These are phyloP conservation scores for Meteorus sp. DNA, from an alignment of 1,140 invertebrate genomes.

Conservation along the genomic window DNA sequence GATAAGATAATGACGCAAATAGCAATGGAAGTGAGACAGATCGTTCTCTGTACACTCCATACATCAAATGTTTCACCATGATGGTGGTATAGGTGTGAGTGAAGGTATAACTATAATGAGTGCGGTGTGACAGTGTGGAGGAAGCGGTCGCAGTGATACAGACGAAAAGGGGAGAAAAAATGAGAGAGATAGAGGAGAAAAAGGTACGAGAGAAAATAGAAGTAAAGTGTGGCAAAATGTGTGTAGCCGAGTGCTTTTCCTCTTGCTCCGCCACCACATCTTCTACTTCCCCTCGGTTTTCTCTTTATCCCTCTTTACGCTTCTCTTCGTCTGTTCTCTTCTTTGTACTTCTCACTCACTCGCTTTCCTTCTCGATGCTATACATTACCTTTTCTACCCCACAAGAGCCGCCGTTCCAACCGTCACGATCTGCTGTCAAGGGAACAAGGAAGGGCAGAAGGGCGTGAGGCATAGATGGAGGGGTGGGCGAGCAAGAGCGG, in stretches of 20 bases:
- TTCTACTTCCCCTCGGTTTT: conserved; percentile 24
- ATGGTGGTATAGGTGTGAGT: conserved; percentile 17
- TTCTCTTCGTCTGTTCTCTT: too few species aligned
- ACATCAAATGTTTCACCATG: not conserved
- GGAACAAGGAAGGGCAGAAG: too few species aligned
- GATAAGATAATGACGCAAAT: not conserved
- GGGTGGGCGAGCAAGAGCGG: conserved; percentile 25
- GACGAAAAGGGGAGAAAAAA: conserved; percentile 27
- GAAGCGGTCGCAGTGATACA: conserved; percentile 39
- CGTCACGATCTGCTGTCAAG: conserved; percentile 36
- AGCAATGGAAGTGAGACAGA: not conserved
- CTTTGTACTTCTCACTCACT: too few species aligned
- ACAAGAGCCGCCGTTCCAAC: conserved; percentile 38
- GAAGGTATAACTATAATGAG: conserved; percentile 49
- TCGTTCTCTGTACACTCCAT: not conserved
- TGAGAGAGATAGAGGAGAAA: conserved; percentile 16
- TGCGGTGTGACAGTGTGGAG: too few species aligned
- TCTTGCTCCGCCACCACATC: too few species aligned
- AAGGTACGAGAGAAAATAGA: conserved; percentile 31
- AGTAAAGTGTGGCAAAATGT: conserved; percentile 42
- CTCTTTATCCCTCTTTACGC: too few species aligned
- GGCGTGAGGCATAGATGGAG: conserved; percentile 35
- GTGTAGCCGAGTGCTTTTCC: conserved; percentile 32
- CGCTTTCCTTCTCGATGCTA: too few species aligned
- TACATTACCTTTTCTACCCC: too few species aligned